Conservation (phyloP, 1,140 invertebrate genomes). For the Olivierus martensii region DNA sequence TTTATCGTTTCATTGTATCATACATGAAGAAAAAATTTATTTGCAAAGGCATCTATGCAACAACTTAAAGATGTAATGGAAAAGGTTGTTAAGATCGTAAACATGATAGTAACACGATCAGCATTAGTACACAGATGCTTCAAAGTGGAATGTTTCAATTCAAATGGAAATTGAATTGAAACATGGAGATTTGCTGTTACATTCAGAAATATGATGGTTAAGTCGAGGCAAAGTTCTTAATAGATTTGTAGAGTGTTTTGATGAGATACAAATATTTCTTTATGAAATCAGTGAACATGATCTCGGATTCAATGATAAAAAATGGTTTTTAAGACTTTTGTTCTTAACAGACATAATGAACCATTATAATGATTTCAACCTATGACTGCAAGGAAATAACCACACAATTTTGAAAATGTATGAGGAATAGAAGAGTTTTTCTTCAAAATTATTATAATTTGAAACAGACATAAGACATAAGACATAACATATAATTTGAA, state of each 20-base stretch:
- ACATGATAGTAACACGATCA: not conserved
- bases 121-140: not conserved
- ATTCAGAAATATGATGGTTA: not conserved
- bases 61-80: not conserved
- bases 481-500: no score
- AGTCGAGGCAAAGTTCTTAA: not conserved
- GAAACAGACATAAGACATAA: not conserved
- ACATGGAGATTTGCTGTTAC: not conserved
- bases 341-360: not conserved
- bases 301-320: not conserved
- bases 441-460: not conserved
- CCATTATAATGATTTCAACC: not conserved
- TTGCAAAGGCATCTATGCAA: not conserved
- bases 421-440: not conserved
- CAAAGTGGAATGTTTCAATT: no score
- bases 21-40: not conserved
- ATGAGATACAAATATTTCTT: constrained; percentile 2
- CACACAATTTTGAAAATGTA: not conserved
- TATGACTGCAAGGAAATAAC: not conserved
- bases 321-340: constrained; percentile 1
- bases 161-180: not conserved
- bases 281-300: not conserved
- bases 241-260: constrained; percentile 1
- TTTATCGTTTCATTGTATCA: not conserved
- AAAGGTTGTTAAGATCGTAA: not conserved